phyloP scores from a whole-genome alignment of 2,888 invertebrate species.

The Sthenelais limicola region DNA sequence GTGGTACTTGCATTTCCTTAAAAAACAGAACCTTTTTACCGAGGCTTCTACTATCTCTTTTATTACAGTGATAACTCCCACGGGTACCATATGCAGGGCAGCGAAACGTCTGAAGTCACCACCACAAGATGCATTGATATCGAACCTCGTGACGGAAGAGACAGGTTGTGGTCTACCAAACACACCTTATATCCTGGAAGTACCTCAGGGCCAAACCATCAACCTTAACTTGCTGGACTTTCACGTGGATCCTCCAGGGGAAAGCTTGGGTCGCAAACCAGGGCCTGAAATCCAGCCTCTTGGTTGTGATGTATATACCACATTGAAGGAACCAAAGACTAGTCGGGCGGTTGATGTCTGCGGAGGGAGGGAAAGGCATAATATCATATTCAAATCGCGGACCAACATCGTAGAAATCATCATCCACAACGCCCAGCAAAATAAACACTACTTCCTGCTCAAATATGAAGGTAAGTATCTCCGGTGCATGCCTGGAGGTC shows the following conservation, averaged over 20 bases:
- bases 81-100: conserved; percentile 22
- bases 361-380: conserved; percentile 32
- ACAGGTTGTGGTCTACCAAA: conserved; percentile 30
- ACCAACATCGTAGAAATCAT: conserved; percentile 32
- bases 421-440: conserved; percentile 27
- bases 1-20: no score
- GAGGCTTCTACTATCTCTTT: no score
- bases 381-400: conserved; percentile 19
- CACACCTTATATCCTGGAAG: conserved; percentile 33
- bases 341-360: conserved; percentile 26
- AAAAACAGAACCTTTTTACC: no score
- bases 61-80: conserved; percentile 25
- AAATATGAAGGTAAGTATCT: conserved; percentile 37
- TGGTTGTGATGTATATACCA: conserved; percentile 40
- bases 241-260: conserved; percentile 23
- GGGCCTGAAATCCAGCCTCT: conserved; percentile 28
- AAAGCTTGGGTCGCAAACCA: not conserved
- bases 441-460: conserved; percentile 36
- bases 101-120: conserved; percentile 32
- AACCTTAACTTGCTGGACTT: conserved; percentile 40
- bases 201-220: conserved; percentile 38
- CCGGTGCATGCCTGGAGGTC: no score
- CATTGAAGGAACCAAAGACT: conserved; percentile 28
- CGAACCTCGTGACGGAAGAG: conserved; percentile 27
- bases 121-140: conserved; percentile 1